Evolutionary conservation across 2,797 vertebrate species (phyloP).

Genomic region (Sebastes cheni): DNA sequence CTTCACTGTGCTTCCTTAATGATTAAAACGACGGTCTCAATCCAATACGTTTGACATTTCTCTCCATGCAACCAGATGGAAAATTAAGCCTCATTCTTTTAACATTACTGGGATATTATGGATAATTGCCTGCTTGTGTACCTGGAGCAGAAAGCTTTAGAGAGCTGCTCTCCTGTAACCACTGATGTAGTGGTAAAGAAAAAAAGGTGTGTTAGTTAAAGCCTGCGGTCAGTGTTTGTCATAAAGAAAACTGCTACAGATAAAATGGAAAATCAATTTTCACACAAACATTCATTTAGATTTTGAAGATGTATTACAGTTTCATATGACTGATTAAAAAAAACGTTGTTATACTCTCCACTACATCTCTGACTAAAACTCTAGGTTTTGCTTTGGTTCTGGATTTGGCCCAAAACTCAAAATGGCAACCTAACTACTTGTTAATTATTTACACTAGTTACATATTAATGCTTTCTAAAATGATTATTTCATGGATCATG

Average conservation of each 20-base stretch:
- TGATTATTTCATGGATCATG: conserved; percentile 17
- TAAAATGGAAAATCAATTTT: neutral
- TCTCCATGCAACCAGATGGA: conserved; percentile 72
- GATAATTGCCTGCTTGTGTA: conserved; percentile 58
- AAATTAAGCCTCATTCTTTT: conserved; percentile 78
- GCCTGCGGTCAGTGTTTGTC: conserved; percentile 15
- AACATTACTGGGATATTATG: conserved; percentile 68
- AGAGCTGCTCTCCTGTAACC: conserved; percentile 30
- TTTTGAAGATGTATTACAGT: neutral
- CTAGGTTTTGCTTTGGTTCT: neutral
- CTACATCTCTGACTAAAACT: neutral
- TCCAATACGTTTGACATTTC: conserved; percentile 79
- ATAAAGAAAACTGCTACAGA: neutral
- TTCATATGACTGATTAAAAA: neutral
- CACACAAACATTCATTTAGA: neutral
- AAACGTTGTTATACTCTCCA: neutral
- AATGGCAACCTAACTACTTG: neutral
- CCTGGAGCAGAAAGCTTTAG: conserved; percentile 38
- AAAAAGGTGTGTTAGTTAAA: conserved; percentile 11
- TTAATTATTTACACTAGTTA: conserved; percentile 33
- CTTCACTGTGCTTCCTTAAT: conserved; percentile 52
- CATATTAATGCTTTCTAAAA: conserved; percentile 21
- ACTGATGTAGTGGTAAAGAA: neutral
- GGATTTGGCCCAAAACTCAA: neutral
- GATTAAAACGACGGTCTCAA: conserved; percentile 72